Percentiles rank a stretch among this genome's conserved stretches.
Conservation (phyloP, 2,888 invertebrate genomes). For the Chrysodeixis includens region DNA sequence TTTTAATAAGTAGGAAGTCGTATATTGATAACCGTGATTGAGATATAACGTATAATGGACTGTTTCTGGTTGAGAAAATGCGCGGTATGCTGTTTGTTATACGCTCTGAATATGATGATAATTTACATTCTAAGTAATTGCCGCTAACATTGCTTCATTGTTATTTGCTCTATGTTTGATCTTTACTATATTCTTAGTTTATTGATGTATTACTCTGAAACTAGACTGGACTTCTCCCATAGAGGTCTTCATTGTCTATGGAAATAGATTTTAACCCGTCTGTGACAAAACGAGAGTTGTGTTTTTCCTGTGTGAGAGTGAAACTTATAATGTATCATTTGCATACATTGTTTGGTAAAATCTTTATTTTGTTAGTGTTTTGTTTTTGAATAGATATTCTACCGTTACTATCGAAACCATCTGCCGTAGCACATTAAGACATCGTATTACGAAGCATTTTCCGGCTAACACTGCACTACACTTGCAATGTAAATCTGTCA, state of each 20-base stretch:
- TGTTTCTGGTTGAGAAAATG: background rate
- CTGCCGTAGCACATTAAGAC: background rate
- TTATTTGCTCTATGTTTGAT: background rate
- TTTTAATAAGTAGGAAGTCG: conserved; percentile 14
- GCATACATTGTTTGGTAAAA: no score
- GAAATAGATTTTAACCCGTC: no score
- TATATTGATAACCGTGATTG: conserved; percentile 10
- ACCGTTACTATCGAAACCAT: no score
- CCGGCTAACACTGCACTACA: conserved; percentile 10
- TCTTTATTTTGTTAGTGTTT: no score
- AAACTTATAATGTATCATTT: no score
- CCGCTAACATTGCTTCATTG: background rate
- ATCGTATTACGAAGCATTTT: conserved; percentile 14
- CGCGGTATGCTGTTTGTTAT: background rate
- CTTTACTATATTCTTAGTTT: background rate
- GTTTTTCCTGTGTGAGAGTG: no score
- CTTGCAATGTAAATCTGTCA: conserved; percentile 11
- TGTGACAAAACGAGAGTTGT: no score
- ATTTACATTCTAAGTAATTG: background rate
- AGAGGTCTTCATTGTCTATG: no score
- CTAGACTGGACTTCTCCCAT: no score
- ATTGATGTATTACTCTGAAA: background rate
- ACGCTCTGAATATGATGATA: conserved; percentile 1
- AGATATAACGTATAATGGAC: background rate
- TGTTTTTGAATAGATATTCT: no score